Base-by-base conservation (phyloP, 2,113 vertebrate species). In the Phyllostomus hastatus region DNA sequence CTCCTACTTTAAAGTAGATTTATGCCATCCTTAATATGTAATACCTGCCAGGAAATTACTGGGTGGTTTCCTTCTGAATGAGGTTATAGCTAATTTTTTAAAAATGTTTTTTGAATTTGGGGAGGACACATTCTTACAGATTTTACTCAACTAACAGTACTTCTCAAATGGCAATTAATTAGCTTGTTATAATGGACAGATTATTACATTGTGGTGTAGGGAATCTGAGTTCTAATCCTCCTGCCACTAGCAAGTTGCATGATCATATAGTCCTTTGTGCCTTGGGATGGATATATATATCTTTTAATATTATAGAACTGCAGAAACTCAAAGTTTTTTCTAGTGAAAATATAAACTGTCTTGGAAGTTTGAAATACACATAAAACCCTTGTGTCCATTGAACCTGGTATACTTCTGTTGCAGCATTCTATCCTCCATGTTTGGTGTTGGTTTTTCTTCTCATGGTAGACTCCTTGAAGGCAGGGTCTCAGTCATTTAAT, bases 261-360 rank as follows among this genome's bases (percentile, higher is more conserved):
- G 16, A 31, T 91, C 46, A 19, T 75, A 20, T 93, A 28, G 15
- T 22, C 73, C 35, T 88, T 48, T 61, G 38, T 89, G 1, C 26
- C 19, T 91, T 87, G 24, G 28, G 57, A 24, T 83, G 59, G 15
- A 52, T 52, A 52, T 80, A 90, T 54, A 15, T 75, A 24, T 46
- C 64, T 61, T 88, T 96, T 95, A 91, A 81, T 82, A 73, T n/a
- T 90, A 31, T 83, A 59, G 64, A 87, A 72, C 43, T 83, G 28
- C 6, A 95, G 26, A 57, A 80, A 78, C 31, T 57, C 50, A 48
- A 35, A 31, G 4, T 78, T 94, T 95, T 94, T 95, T 41, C 35
- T 86, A 54, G 26, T 20, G 52, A 89, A 95, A 96, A 54, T 91
- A 54, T 83, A 52, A 91, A 96, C 70, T 87, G 7, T 90, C 50